Evolutionary conservation across 92 coral and sea anemone genomes (phyloP), one percentile per base, ranked within the genome.

Genomic region (Porites evermanni): DNA sequence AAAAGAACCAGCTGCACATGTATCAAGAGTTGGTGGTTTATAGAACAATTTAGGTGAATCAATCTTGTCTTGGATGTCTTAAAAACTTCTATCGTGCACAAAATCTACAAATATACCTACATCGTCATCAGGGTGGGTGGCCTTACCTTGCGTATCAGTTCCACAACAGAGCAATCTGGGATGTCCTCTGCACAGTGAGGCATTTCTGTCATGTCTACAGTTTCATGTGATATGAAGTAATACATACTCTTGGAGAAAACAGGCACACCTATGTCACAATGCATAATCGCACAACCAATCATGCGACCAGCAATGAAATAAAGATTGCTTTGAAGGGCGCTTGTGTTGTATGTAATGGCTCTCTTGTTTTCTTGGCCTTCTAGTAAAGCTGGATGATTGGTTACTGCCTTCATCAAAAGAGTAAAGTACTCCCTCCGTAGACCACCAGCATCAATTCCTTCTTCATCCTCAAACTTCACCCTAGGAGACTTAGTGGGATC

Each of bases 401-500:
- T 83, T 38, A 92, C 67, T 54, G 79, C 79, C 79, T 72, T 67
- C 54, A 65, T 80, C 72, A 92, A 77, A 32, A 91, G 85, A 47
- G 89, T 68, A 56, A 82, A 84, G 71, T 84, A 91, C 70, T 91
- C 93, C 70, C 71, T 82, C 32, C 88, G 53, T 38, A 91, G 78
- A 53, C 91, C 76, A 64, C 94, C 94, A 61, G 88, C 94, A 78
- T 88, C 80, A 11, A 91, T 88, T 67, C 94, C 91, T n/a, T 67
- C 65, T 84, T 91, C 94, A 70, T 86, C 94, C 60, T 64, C 84
- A 64, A 86, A 87, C 83, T 63, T 90, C 14, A 79, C 76, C 54
- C 64, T 53, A 20, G 70, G 70, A 51, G 64, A 83, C 66, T 58
- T 75, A 17, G 47, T 10, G 38, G 80, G 80, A 56, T 75, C 80